Conservation (phyloP, 2,113 vertebrate genomes). For the Panthera leo region DNA sequence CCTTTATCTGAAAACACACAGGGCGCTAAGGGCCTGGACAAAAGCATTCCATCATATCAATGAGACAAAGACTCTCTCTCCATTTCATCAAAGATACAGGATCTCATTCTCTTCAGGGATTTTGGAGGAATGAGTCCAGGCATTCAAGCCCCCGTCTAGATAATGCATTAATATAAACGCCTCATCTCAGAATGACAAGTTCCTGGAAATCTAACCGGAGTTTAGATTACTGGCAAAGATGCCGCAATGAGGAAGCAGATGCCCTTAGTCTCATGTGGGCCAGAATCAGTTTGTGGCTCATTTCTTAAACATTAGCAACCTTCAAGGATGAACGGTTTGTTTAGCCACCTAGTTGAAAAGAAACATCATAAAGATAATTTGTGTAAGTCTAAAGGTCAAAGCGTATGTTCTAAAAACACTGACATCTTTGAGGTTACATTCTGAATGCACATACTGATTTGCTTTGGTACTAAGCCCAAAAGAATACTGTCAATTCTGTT, state of each 20-base stretch:
- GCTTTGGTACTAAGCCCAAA: constrained; percentile 23
- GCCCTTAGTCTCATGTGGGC: not conserved
- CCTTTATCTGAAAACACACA: constrained; percentile 36
- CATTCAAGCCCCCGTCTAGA: constrained; percentile 75
- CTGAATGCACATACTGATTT: not conserved
- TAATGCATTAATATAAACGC: constrained; percentile 76
- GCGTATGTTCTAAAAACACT: not conserved
- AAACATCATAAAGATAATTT: not conserved
- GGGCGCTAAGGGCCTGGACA: constrained; percentile 5
- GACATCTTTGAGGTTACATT: not conserved
- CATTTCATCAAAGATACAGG: not conserved
- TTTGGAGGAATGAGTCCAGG: constrained; percentile 35
- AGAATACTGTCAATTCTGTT: constrained; percentile 50
- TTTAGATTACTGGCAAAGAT: constrained; percentile 69
- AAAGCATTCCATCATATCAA: constrained; percentile 34
- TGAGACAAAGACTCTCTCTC: constrained; percentile 60
- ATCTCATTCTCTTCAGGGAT: constrained; percentile 47
- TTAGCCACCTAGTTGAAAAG: not conserved
- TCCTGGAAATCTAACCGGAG: constrained; percentile 76
- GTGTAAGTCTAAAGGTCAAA: not conserved
- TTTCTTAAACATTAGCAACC: constrained; percentile 49
- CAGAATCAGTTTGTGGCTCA: constrained; percentile 20
- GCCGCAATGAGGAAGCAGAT: constrained; percentile 59
- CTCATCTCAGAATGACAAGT: constrained; percentile 61
- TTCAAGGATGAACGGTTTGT: not conserved